phyloP scores from a whole-genome alignment of 2,888 invertebrate species.

The Dolichomitus sp. region DNA sequence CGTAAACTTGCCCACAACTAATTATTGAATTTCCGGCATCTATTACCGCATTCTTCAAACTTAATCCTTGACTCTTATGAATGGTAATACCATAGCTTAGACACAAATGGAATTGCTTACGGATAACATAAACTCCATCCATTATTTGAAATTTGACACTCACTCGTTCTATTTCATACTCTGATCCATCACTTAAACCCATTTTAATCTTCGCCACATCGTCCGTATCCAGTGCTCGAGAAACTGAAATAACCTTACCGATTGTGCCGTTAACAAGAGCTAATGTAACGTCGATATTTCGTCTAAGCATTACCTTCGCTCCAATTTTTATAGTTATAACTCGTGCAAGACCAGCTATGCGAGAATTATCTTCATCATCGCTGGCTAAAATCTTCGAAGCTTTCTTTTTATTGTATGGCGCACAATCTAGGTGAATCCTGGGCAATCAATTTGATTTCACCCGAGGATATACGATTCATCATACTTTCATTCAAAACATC shows the following conservation, averaged over 20 bases:
- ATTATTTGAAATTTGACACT: constrained; percentile 68
- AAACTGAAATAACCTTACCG: constrained; percentile 58
- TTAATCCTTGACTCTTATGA: constrained; percentile 70
- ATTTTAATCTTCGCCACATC: constrained; percentile 57
- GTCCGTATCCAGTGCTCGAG: constrained; percentile 36
- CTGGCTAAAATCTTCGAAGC: constrained; percentile 50
- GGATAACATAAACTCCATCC: constrained; percentile 58
- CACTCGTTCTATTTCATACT: constrained; percentile 57
- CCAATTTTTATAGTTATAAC: constrained; percentile 69
- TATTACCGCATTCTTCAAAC: constrained; percentile 59
- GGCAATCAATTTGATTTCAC: constrained; percentile 72
- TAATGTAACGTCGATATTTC: constrained; percentile 71
- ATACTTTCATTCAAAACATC: constrained; percentile 75
- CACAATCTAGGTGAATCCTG: constrained; percentile 69
- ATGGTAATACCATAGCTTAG: constrained; percentile 71
- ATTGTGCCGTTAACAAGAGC: constrained; percentile 73
- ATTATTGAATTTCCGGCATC: constrained; percentile 68
- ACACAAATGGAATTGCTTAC: constrained; percentile 70
- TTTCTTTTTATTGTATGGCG: constrained; percentile 59
- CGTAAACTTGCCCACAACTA: constrained; percentile 69
- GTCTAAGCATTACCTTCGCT: constrained; percentile 69
- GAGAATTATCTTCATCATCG: constrained; percentile 63
- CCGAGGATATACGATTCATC: constrained; percentile 67
- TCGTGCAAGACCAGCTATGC: constrained; percentile 70
- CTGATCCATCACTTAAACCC: constrained; percentile 47